Conservation (phyloP, 2,888 invertebrate genomes). For the Cryptophagus acutangulus region DNA sequence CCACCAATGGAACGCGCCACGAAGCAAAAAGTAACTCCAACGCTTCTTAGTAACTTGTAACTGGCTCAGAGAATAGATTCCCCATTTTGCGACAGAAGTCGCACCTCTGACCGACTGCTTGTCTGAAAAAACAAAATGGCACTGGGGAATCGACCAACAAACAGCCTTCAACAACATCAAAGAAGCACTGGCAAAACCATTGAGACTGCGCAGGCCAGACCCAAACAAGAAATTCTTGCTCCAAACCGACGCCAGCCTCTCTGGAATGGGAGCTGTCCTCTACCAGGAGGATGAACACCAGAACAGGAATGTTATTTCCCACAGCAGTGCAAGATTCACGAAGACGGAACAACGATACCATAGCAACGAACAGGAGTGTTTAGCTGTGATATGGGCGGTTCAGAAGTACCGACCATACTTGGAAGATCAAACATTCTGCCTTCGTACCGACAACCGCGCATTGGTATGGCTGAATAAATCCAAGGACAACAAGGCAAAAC, state of each 20-base stretch:
- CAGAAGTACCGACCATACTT: constrained; percentile 1
- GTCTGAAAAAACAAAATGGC: background rate
- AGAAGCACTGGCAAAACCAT: background rate
- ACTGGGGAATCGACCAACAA: background rate
- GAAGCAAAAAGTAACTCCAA: too few relatives aligned
- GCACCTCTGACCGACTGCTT: background rate
- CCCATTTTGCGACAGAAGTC: background rate
- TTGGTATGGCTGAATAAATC: constrained; percentile 1
- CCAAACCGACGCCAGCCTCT: background rate
- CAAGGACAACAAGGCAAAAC: background rate
- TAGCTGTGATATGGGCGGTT: too few relatives aligned
- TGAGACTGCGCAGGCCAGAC: constrained; percentile 1
- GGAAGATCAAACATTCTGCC: background rate
- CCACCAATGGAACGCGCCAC: too few relatives aligned
- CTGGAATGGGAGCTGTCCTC: too few relatives aligned
- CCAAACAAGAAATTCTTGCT: constrained; percentile 1
- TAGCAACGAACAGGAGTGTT: too few relatives aligned
- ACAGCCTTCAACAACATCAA: constrained; percentile 1
- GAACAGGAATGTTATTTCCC: too few relatives aligned
- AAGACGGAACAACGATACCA: too few relatives aligned
- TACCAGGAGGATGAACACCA: constrained; percentile 1
- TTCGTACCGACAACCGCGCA: constrained; percentile 1
- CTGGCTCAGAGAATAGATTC: background rate
- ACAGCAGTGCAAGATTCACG: too few relatives aligned
- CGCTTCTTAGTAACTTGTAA: too few relatives aligned